These are phyloP conservation scores for Antechinus flavipes DNA, from an alignment of 2,113 vertebrate species.

Conservation along the genomic window DNA sequence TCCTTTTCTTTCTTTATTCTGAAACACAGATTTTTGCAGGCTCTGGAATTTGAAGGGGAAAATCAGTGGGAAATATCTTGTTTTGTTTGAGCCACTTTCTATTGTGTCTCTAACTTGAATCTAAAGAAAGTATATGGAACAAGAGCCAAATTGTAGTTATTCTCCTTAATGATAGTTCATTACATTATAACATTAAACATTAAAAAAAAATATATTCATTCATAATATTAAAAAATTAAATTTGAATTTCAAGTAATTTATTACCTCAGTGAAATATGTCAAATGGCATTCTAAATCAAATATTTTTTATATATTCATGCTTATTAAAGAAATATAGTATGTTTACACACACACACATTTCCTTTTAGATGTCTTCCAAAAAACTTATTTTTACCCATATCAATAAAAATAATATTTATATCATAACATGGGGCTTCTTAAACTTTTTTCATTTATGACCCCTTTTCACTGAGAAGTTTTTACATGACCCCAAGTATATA, in stretches of 20 bases:
- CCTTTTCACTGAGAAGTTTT: too few species aligned
- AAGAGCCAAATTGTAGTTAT: neutral
- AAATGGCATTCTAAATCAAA: neutral
- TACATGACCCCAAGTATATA: too few species aligned
- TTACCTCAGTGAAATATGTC: neutral
- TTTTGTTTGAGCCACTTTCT: slow-evolving; percentile 23
- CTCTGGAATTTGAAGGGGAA: slow-evolving; percentile 27
- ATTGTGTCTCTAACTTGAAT: slow-evolving; percentile 21
- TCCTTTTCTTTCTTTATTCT: neutral
- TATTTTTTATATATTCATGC: neutral
- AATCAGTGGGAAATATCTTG: slow-evolving; percentile 8
- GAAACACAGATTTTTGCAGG: neutral
- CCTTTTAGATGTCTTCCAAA: neutral
- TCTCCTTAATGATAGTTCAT: slow-evolving; percentile 48
- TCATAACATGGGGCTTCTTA: neutral
- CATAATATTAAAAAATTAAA: neutral
- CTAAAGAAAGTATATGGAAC: slow-evolving; percentile 38
- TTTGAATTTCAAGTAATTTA: neutral
- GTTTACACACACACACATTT: neutral
- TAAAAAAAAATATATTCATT: too few species aligned
- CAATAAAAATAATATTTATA: neutral
- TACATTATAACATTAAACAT: neutral
- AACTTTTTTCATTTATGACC: too few species aligned
- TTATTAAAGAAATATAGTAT: neutral
- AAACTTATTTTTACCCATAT: neutral